Conservation (phyloP, 2,888 invertebrate species). For the Carterocephalus palaemon region DNA sequence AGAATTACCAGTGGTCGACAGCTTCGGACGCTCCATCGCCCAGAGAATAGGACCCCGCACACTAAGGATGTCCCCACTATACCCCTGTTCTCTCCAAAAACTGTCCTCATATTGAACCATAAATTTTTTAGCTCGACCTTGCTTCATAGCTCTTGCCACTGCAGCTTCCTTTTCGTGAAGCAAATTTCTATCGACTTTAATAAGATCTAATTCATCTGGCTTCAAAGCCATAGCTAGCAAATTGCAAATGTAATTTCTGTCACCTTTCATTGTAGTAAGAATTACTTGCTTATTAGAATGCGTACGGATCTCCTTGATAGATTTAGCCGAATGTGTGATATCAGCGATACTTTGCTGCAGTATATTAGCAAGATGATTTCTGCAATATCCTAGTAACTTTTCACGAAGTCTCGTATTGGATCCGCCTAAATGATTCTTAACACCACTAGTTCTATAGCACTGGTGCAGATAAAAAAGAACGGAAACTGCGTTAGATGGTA, state of each 20-base stretch:
- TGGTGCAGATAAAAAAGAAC: slow-evolving; percentile 69
- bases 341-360: slow-evolving; percentile 56
- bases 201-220: slow-evolving; percentile 59
- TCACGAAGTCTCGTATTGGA: slow-evolving; percentile 59
- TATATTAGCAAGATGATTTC: slow-evolving; percentile 51
- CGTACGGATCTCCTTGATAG: slow-evolving; percentile 57
- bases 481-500: slow-evolving; percentile 53
- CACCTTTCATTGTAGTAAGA: slow-evolving; percentile 60
- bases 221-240: slow-evolving; percentile 65
- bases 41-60: slow-evolving; percentile 68
- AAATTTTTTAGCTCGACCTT: slow-evolving; percentile 56
- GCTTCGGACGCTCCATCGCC: slow-evolving; percentile 62
- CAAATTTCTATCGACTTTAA: slow-evolving; percentile 54
- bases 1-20: slow-evolving; percentile 50
- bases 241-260: slow-evolving; percentile 60
- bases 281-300: slow-evolving; percentile 57
- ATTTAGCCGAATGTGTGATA: slow-evolving; percentile 50
- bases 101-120: slow-evolving; percentile 55
- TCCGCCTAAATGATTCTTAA: slow-evolving; percentile 59
- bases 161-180: slow-evolving; percentile 41
- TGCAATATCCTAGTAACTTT: slow-evolving; percentile 60
- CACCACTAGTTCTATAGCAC: slow-evolving; percentile 56
- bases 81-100: slow-evolving; percentile 62
- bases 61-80: slow-evolving; percentile 69
- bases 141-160: slow-evolving; percentile 43